These are phyloP conservation scores for Drosophila nr. perissopoda DNA, from an alignment of 2,888 invertebrate species.

Conservation along the genomic window DNA sequence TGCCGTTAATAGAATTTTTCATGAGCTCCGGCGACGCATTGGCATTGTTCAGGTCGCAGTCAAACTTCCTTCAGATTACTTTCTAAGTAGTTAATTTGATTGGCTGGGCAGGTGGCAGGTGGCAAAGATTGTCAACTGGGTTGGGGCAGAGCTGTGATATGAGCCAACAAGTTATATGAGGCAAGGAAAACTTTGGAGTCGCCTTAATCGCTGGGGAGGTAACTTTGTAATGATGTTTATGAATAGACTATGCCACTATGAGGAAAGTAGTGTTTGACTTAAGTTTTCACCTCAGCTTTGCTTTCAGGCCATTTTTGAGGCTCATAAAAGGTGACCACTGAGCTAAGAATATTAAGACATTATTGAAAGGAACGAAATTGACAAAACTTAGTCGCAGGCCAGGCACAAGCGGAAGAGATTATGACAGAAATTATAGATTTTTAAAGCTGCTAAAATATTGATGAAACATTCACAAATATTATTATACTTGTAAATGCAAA, in stretches of 20 bases:
- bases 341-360: constrained; percentile 14
- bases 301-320: constrained; percentile 17
- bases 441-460: not conserved
- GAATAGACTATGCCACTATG: constrained; percentile 42
- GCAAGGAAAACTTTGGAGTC: constrained; percentile 54
- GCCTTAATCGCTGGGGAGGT: constrained; percentile 64
- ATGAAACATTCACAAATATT: not conserved
- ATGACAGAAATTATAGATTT: not conserved
- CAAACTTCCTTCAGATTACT: constrained; percentile 73
- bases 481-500: not conserved
- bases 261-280: constrained; percentile 21
- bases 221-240: constrained; percentile 74
- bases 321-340: constrained; percentile 14
- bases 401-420: not conserved
- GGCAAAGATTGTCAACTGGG: constrained; percentile 9
- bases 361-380: not conserved
- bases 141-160: constrained; percentile 48
- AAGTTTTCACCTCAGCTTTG: constrained; percentile 28
- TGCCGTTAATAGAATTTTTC: constrained; percentile 76
- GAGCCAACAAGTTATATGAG: constrained; percentile 57
- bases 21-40: constrained; percentile 65
- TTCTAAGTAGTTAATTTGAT: constrained; percentile 79
- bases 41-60: constrained; percentile 55
- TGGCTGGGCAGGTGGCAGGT: constrained; percentile 38
- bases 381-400: not conserved